phyloP scores from a whole-genome alignment of 2,888 invertebrate genomes.

The Caradrina clavipalpis region DNA sequence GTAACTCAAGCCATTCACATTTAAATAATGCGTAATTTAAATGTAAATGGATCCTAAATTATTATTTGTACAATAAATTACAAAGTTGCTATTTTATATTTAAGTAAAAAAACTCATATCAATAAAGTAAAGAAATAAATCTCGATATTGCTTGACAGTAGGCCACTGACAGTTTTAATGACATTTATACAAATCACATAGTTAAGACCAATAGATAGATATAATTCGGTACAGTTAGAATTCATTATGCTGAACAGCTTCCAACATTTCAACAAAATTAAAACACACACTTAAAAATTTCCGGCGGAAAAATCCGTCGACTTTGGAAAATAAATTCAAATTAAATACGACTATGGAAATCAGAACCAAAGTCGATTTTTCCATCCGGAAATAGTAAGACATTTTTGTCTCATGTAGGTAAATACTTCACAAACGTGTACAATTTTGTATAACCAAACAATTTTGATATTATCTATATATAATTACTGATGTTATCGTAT shows the following conservation, averaged over 20 bases:
- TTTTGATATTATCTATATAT: too few species aligned
- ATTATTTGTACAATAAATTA: conserved; percentile 20
- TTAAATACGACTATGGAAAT: conserved; percentile 64
- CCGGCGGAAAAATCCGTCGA: conserved; percentile 45
- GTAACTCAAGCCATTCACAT: conserved; percentile 11
- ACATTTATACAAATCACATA: conserved; percentile 68
- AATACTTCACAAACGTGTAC: conserved; percentile 40
- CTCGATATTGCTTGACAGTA: conserved; percentile 46
- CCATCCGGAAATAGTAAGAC: conserved; percentile 44
- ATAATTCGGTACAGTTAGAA: conserved; percentile 68
- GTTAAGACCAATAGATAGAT: conserved; percentile 61
- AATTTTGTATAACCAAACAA: conserved; percentile 46
- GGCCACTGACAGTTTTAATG: conserved; percentile 56
- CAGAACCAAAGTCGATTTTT: conserved; percentile 56
- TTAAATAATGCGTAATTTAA: neutral
- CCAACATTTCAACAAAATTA: conserved; percentile 28
- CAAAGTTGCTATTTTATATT: neutral
- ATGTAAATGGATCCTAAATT: neutral
- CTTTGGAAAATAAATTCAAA: conserved; percentile 37
- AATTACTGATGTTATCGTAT: conserved; percentile 42
- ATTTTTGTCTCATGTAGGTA: conserved; percentile 34
- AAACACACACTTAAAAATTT: conserved; percentile 46
- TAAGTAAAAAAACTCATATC: neutral
- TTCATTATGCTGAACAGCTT: conserved; percentile 49
- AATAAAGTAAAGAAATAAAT: neutral